A percentile compares a stretch with the other conserved stretches of the same genome.
Conservation (phyloP, 2,888 invertebrate genomes). For the Dolichomitus sp. region DNA sequence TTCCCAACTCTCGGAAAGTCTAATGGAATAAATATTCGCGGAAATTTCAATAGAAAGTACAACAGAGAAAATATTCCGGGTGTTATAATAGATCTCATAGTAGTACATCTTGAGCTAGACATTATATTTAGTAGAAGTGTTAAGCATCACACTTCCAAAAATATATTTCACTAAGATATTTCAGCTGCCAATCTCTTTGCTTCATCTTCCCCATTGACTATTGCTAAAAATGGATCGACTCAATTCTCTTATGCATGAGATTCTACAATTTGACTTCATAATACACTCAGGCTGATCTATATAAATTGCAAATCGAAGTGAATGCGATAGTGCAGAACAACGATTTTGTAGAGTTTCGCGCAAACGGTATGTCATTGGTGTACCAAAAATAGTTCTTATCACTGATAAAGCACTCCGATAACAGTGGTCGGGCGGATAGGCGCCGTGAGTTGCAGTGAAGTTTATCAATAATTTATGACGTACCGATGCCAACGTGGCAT, state of each 20-base stretch:
- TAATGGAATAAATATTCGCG: slow-evolving; percentile 32
- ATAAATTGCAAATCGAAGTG: neutral
- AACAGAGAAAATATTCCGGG: slow-evolving; percentile 1
- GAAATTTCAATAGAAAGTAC: slow-evolving; percentile 18
- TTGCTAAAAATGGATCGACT: neutral
- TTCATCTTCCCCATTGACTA: neutral
- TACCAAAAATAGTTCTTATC: slow-evolving; percentile 45
- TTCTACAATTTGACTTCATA: neutral
- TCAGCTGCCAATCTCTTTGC: neutral
- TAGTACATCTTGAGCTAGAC: neutral
- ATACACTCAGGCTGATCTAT: neutral
- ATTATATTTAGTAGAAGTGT: slow-evolving; percentile 14
- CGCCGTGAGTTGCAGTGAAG: slow-evolving; percentile 28
- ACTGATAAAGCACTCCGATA: slow-evolving; percentile 55
- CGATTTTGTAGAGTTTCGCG: neutral
- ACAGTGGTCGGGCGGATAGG: slow-evolving; percentile 24
- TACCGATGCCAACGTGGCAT: neutral
- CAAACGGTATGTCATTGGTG: slow-evolving; percentile 8
- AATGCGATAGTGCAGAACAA: slow-evolving; percentile 20
- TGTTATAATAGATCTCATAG: neutral
- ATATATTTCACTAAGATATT: neutral
- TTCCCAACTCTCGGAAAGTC: slow-evolving; percentile 7
- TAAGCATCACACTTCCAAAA: neutral
- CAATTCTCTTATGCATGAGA: neutral
- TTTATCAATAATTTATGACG: slow-evolving; percentile 64